Conservation (phyloP, 2,797 vertebrate genomes). For the Poecilia gillii region DNA sequence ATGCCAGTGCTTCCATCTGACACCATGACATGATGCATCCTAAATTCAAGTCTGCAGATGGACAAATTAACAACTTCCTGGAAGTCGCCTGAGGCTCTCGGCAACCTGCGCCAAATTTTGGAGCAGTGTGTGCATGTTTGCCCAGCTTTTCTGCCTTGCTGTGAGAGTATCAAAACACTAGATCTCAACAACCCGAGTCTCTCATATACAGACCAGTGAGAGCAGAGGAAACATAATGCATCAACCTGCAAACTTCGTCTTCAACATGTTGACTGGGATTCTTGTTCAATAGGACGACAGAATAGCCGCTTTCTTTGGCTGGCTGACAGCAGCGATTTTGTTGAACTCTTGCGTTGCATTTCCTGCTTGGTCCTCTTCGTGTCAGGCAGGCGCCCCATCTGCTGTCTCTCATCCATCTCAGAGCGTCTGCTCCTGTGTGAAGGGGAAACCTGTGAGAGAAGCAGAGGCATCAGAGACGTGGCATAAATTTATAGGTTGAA, state of each 20-base stretch:
- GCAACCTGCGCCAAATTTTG: not conserved
- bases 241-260: conserved; percentile 47
- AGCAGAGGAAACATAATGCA: conserved; percentile 46
- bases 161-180: conserved; percentile 14
- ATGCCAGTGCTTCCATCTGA: not conserved
- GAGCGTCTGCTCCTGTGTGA: conserved; percentile 51
- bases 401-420: conserved; percentile 59
- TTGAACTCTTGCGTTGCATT: conserved; percentile 13
- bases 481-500: conserved; percentile 65
- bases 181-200: conserved; percentile 22
- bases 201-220: not conserved
- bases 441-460: conserved; percentile 49
- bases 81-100: not conserved
- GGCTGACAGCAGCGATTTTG: conserved; percentile 43
- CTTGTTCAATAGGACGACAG: conserved; percentile 50
- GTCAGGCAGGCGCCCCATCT: conserved; percentile 61
- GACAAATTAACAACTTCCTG: conserved; percentile 8
- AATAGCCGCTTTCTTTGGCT: conserved; percentile 55
- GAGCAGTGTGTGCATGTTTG: not conserved
- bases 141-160: not conserved
- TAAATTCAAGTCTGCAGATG: conserved; percentile 1
- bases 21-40: conserved; percentile 16
- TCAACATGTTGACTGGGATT: conserved; percentile 67
- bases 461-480: conserved; percentile 61
- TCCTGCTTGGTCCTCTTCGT: conserved; percentile 27